Evolutionary conservation across 2,888 invertebrate species (phyloP).

Genomic region (Ctena decussata): DNA sequence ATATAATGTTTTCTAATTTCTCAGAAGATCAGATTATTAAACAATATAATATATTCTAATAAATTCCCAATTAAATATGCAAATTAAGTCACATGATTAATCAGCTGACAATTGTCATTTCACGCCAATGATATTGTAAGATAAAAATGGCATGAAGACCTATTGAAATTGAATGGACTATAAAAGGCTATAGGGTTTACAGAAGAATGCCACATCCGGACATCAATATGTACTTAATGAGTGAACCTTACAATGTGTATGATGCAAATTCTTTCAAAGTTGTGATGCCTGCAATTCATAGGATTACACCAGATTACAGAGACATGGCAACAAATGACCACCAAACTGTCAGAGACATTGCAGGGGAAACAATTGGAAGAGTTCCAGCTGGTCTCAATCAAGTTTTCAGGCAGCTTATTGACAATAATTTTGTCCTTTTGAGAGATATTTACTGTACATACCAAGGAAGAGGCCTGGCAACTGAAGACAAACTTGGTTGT

Average conservation of each 20-base stretch:
- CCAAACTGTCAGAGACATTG: background rate
- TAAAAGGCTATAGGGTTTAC: background rate
- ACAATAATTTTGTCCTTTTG: background rate
- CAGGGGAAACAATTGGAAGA: background rate
- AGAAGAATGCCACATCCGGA: background rate
- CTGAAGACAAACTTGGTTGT: background rate
- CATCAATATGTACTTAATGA: background rate
- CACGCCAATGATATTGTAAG: background rate
- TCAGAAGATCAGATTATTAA: too few relatives aligned
- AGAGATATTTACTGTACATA: background rate
- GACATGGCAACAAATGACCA: background rate
- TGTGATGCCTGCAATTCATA: background rate
- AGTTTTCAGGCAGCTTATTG: background rate
- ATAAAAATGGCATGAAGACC: background rate
- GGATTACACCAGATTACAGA: background rate
- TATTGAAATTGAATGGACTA: background rate
- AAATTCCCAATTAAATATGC: background rate
- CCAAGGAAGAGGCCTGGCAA: background rate
- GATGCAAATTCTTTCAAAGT: background rate
- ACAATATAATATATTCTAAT: background rate
- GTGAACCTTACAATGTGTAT: background rate
- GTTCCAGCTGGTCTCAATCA: background rate
- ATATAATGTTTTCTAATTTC: too few relatives aligned
- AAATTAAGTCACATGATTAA: background rate
- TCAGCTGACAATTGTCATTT: background rate